These are phyloP conservation scores for Helicolenus hilgendorfi DNA, from an alignment of 2,797 vertebrate species.

Conservation along the genomic window DNA sequence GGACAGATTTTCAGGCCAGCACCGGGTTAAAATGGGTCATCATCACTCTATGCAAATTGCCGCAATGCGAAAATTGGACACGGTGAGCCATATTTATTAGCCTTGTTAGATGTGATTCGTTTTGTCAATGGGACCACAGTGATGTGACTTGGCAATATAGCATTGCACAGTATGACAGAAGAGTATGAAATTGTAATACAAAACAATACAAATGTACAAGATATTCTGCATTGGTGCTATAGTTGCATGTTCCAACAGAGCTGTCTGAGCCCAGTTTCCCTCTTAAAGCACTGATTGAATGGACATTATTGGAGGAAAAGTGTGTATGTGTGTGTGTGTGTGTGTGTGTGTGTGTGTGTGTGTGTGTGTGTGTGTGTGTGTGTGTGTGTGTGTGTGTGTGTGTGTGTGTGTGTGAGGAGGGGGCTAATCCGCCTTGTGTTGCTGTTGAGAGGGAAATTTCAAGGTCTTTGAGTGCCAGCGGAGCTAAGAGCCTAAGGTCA, in stretches of 20 bases:
- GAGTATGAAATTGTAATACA: neutral
- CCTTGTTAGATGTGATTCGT: neutral
- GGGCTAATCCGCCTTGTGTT: constrained; percentile 71
- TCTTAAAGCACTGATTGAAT: constrained; percentile 33
- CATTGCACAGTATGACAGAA: neutral
- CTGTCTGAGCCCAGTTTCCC: constrained; percentile 10
- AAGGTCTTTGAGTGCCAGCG: constrained; percentile 65
- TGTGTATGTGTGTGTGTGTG: neutral
- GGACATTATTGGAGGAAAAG: constrained; percentile 26
- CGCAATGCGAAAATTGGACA: constrained; percentile 45
- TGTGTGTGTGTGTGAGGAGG: constrained; percentile 6
- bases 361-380: neutral
- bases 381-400: neutral
- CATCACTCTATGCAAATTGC: constrained; percentile 21
- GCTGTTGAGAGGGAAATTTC: constrained; percentile 62
- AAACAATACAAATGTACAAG: neutral
- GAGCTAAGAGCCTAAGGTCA: constrained; percentile 56
- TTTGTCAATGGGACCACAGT: neutral
- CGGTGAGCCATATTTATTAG: constrained; percentile 4
- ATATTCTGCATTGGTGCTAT: neutral
- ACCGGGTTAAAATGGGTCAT: constrained; percentile 54
- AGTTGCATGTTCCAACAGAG: neutral
- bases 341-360: too few species aligned
- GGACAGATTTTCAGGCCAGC: constrained; percentile 31
- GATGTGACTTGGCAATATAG: neutral